Evolutionary conservation across 1,140 invertebrate species (phyloP).

Genomic region (Drosophila oshimai): DNA sequence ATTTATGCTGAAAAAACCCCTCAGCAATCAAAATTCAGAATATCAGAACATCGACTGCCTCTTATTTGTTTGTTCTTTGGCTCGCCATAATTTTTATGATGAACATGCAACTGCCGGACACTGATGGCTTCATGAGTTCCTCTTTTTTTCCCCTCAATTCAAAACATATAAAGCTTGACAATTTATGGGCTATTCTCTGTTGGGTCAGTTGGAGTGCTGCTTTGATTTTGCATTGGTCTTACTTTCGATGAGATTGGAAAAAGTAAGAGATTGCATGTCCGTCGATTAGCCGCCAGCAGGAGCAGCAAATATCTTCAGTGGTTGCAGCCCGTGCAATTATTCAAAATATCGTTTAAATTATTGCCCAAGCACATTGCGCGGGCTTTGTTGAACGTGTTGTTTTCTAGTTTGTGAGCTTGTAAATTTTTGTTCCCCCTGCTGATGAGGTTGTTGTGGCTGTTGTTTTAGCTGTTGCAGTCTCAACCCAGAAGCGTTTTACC

Average conservation of each 20-base stretch:
- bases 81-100: slow-evolving; percentile 12
- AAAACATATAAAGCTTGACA: slow-evolving; percentile 5
- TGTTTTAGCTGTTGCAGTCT: slow-evolving; percentile 15
- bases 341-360: slow-evolving; percentile 47
- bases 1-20: background rate
- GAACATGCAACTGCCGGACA: background rate
- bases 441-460: slow-evolving; percentile 29
- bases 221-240: slow-evolving; percentile 14
- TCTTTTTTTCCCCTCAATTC: background rate
- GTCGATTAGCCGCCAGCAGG: slow-evolving; percentile 29
- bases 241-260: slow-evolving; percentile 12
- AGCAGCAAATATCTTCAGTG: slow-evolving; percentile 18
- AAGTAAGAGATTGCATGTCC: slow-evolving; percentile 43
- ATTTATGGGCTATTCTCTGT: slow-evolving; percentile 29
- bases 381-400: slow-evolving; percentile 25
- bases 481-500: slow-evolving; percentile 52
- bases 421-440: slow-evolving; percentile 43
- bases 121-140: background rate
- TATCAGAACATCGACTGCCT: background rate
- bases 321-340: slow-evolving; percentile 18
- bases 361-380: slow-evolving; percentile 12
- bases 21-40: background rate
- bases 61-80: slow-evolving; percentile 3
- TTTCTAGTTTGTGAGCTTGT: slow-evolving; percentile 49
- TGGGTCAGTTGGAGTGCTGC: slow-evolving; percentile 2